phyloP scores from a whole-genome alignment of 2,888 invertebrate species.

The Agrotis ipsilon region DNA sequence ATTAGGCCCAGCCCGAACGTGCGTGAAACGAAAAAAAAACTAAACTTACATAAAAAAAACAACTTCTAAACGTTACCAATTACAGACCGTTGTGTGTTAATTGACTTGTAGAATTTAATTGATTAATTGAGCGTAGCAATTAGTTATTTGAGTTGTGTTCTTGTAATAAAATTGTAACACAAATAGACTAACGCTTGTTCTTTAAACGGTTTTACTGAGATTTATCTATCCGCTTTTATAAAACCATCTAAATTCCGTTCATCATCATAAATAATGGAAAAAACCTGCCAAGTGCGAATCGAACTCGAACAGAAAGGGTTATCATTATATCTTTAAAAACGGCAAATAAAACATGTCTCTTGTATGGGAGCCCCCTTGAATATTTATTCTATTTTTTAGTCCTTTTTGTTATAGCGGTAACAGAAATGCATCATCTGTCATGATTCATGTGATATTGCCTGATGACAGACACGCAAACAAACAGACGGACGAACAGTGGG shows the following conservation, averaged over 20 bases:
- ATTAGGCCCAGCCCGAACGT: conserved; percentile 7
- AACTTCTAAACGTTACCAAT: conserved; percentile 44
- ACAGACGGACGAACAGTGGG: no score
- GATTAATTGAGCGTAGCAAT: conserved; percentile 44
- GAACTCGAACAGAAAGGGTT: no score
- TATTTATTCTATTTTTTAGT: no score
- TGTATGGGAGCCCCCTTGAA: no score
- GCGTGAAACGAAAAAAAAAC: conserved; percentile 19
- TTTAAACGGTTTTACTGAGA: not conserved
- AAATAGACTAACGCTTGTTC: not conserved
- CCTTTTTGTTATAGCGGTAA: no score
- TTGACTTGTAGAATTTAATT: conserved; percentile 55
- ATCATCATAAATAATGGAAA: no score
- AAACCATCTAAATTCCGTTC: not conserved
- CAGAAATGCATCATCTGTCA: no score
- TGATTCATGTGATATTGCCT: no score
- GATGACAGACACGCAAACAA: no score
- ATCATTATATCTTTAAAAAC: no score
- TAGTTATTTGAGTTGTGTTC: conserved; percentile 8
- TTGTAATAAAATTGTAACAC: conserved; percentile 19
- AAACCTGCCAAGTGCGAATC: no score
- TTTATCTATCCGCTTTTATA: not conserved
- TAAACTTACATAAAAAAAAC: conserved; percentile 2
- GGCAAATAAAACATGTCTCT: no score
- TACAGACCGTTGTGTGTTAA: conserved; percentile 47